A percentile compares a stretch with the other conserved stretches of the same genome.
Evolutionary conservation across 30 jellyfish, hydroid and myxozoan genomes (phyloP).

Genomic region (Chrysaora quinquecirrha): DNA sequence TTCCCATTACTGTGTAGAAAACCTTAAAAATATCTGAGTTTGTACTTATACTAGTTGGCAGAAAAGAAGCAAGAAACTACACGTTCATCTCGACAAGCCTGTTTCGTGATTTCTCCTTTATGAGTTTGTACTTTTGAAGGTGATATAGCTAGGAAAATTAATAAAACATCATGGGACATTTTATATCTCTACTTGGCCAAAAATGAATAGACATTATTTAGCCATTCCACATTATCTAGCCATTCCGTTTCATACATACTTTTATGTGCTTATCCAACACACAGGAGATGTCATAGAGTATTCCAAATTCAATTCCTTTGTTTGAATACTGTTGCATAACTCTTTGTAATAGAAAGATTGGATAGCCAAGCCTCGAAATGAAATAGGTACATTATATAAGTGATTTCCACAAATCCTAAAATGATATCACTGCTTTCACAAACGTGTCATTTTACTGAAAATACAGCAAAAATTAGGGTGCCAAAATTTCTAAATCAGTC

Average conservation of each 20-base stretch:
- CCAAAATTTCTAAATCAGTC: background rate
- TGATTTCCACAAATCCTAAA: background rate
- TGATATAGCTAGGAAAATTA: background rate
- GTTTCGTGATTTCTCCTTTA: too few relatives aligned
- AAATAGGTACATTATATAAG: background rate
- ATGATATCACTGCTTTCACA: background rate
- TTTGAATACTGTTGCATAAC: background rate
- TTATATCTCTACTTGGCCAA: background rate
- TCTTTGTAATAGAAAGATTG: constrained; percentile 7
- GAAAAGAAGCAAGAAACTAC: too few relatives aligned
- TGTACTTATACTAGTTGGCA: too few relatives aligned
- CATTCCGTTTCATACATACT: constrained; percentile 10
- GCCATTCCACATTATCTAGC: background rate
- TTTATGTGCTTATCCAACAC: constrained; percentile 36
- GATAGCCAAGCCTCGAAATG: constrained; percentile 1
- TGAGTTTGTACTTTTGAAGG: background rate
- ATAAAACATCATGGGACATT: background rate
- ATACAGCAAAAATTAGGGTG: background rate
- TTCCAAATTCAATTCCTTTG: constrained; percentile 11
- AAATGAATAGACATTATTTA: background rate
- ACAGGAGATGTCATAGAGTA: constrained; percentile 49
- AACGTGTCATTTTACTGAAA: background rate
- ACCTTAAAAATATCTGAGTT: background rate
- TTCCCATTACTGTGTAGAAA: background rate
- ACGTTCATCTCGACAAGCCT: too few relatives aligned